Conservation (phyloP, 35 echinoderm and acorn worm genomes). For the Lytechinus pictus region DNA sequence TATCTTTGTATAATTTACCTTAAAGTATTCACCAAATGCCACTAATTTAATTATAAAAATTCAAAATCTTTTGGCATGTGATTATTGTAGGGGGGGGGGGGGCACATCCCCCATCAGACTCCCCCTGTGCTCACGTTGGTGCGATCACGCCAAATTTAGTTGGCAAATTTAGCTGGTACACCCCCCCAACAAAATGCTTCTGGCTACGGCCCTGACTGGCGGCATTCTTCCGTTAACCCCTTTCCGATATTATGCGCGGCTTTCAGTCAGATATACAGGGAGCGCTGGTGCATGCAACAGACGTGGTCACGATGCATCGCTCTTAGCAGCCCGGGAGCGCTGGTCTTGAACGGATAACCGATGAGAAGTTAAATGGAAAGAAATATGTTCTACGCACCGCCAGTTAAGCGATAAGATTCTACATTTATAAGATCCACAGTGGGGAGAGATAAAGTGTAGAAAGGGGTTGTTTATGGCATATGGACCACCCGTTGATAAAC, state of each 20-base stretch:
- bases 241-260: neutral
- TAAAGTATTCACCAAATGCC: too few relatives aligned
- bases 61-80: too few relatives aligned
- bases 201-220: too few relatives aligned
- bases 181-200: too few relatives aligned
- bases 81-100: too few relatives aligned
- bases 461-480: neutral
- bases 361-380: neutral
- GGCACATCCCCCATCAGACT: too few relatives aligned
- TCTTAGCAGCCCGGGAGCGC: neutral
- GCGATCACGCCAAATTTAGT: too few relatives aligned
- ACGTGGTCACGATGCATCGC: neutral
- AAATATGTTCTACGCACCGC: conserved; percentile 10
- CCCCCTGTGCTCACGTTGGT: too few relatives aligned
- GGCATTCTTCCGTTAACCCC: neutral
- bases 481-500: neutral
- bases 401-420: neutral
- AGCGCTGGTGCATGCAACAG: neutral
- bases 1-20: too few relatives aligned
- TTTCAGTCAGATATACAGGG: neutral
- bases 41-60: too few relatives aligned
- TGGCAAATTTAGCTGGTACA: too few relatives aligned
- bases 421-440: neutral
- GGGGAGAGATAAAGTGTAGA: neutral
- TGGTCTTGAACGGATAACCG: neutral